Conservation (phyloP, 2,888 invertebrate species). For the Chrysodeixis includens region DNA sequence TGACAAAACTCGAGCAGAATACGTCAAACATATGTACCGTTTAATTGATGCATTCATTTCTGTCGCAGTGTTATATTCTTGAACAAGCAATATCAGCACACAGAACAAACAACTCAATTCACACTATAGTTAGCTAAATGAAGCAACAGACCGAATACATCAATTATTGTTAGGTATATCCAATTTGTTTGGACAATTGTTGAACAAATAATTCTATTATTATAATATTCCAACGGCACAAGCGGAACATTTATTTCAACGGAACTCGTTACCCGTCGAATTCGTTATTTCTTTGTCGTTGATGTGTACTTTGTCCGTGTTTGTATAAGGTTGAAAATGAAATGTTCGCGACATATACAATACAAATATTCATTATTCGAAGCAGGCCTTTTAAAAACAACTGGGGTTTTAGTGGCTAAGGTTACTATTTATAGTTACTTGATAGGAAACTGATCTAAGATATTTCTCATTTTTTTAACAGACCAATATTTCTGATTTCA, state of each 20-base stretch:
- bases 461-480: constrained; percentile 12
- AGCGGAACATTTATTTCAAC: constrained; percentile 55
- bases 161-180: not conserved
- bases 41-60: not conserved
- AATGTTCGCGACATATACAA: constrained; percentile 1
- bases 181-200: constrained; percentile 21
- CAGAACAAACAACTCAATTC: not conserved
- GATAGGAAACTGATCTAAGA: constrained; percentile 32
- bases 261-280: constrained; percentile 48
- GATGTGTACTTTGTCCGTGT: constrained; percentile 27
- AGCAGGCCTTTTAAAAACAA: constrained; percentile 50
- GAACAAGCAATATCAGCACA: not conserved
- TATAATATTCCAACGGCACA: constrained; percentile 51
- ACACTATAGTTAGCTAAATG: not conserved
- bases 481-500: constrained; percentile 2
- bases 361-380: constrained; percentile 53
- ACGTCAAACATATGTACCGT: constrained; percentile 31
- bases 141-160: not conserved
- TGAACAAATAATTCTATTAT: constrained; percentile 42
- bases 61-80: not conserved
- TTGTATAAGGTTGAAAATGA: constrained; percentile 24
- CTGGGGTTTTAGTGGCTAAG: constrained; percentile 48
- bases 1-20: constrained; percentile 53
- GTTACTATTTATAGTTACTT: constrained; percentile 42
- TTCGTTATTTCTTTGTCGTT: constrained; percentile 5